Percentiles rank a stretch among this genome's conserved stretches.
Evolutionary conservation across 2,797 vertebrate genomes (phyloP).

Genomic region (Sebastes matsubarae): DNA sequence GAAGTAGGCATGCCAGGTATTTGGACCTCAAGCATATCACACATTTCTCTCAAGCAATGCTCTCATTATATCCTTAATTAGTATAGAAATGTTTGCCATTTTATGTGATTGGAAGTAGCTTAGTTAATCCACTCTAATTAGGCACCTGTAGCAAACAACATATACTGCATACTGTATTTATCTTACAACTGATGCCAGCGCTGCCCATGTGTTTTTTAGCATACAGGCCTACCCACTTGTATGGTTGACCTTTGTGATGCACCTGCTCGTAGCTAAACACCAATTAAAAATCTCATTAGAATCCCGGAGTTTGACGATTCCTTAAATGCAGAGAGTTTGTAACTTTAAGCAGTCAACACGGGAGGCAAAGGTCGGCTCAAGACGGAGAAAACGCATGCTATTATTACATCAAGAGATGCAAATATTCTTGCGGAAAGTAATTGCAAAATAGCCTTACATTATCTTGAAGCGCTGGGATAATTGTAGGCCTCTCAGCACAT

Average conservation of each 20-base stretch:
- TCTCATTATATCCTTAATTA: neutral
- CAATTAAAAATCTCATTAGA: slow-evolving; percentile 32
- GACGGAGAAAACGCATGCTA: neutral
- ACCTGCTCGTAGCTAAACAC: slow-evolving; percentile 18
- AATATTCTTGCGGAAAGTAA: neutral
- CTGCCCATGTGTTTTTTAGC: neutral
- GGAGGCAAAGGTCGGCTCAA: neutral
- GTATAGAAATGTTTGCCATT: neutral
- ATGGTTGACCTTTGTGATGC: slow-evolving; percentile 15
- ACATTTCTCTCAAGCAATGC: neutral
- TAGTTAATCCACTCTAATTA: slow-evolving; percentile 34
- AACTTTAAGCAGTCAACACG: neutral
- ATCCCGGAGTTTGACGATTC: neutral
- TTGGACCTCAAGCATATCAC: neutral
- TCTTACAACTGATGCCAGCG: neutral
- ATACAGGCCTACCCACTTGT: neutral
- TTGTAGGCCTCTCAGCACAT: neutral
- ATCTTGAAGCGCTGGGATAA: neutral
- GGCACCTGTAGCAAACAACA: neutral
- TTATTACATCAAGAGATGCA: neutral
- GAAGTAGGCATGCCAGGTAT: neutral
- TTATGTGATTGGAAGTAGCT: neutral
- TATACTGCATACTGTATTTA: neutral
- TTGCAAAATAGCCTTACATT: slow-evolving; percentile 5
- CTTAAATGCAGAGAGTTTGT: slow-evolving; percentile 8